Base-by-base conservation (phyloP, 1,140 invertebrate genomes). In the Diorhabda sublineata region DNA sequence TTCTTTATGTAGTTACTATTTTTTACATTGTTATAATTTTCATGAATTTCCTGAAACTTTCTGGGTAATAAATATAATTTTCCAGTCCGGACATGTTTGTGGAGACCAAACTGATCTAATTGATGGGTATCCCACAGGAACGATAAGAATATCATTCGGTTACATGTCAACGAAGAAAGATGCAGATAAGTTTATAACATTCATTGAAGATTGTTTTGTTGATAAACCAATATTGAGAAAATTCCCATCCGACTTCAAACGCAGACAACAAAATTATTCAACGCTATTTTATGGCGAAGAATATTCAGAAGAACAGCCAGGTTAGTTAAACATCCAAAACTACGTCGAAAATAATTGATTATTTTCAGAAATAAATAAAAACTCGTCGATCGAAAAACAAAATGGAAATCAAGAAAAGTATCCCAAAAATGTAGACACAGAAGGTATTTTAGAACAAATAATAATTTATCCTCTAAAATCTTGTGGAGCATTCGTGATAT, bases 381-480 rank as follows among this genome's bases (percentile, higher is more conserved):
- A 26, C 1, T 26, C 26, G 26, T 26, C 26, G 26, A 26, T 26
- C 0, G 26, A 26, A 26, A 26, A 26, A 26, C 26, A 26, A 26
- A 26, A 26, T 26, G 26, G 26, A 26, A 26, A 26, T 26, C 26
- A 26, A 26, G 26, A 26, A 26, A 26, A 26, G 0, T 26, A 26
- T 26, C 26, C 26, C 26, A 26, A 26, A 26, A 67, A 7, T 7
- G 58, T n/a, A 26, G 47, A 5, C 9, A 2, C 42, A 42, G 61
- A 5, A 11, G 74, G 70, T 52, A 65, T 64, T 68, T 78, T 88
- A 58, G 79, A 84, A 26, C 83, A 90, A 77, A 89, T 98, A 64
- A 92, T 89, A 77, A 83, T 98, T 61, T 99, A 94, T 84, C 97
- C 97, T 2, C 87, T 98, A 2, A 99, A 99, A 84, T 98, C 96